Conservation (phyloP, 2,797 vertebrate species). For the Xerus rutilus region DNA sequence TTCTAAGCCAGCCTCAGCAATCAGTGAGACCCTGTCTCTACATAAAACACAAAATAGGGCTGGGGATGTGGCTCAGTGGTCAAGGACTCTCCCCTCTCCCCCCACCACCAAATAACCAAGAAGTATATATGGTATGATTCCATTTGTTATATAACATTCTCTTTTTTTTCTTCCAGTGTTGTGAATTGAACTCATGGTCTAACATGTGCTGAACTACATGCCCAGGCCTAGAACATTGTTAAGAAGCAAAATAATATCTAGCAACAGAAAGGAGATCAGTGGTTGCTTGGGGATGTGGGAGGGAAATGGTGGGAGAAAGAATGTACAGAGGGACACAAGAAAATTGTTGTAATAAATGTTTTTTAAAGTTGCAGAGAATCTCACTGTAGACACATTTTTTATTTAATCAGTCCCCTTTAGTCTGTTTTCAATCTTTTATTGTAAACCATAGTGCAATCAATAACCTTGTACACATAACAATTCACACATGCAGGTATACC, state of each 20-base stretch:
- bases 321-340: not conserved
- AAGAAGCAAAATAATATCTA: conserved; percentile 21
- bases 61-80: no score
- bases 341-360: not conserved
- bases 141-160: not conserved
- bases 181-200: no score
- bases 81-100: no score
- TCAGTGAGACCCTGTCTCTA: no score
- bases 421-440: not conserved
- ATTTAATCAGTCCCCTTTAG: not conserved
- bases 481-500: not conserved
- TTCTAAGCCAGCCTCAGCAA: no score
- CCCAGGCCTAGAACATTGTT: not conserved
- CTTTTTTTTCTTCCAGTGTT: not conserved
- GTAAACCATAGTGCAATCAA: not conserved
- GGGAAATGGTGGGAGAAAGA: not conserved
- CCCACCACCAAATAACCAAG: not conserved
- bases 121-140: not conserved
- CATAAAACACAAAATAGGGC: no score
- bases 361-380: not conserved
- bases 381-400: not conserved
- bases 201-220: not conserved
- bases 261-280: not conserved
- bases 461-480: conserved; percentile 32
- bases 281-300: not conserved